A percentile compares a stretch with the other conserved stretches of the same genome.
phyloP scores from a whole-genome alignment of 2,888 invertebrate species.

The Teleiodes luculella region DNA sequence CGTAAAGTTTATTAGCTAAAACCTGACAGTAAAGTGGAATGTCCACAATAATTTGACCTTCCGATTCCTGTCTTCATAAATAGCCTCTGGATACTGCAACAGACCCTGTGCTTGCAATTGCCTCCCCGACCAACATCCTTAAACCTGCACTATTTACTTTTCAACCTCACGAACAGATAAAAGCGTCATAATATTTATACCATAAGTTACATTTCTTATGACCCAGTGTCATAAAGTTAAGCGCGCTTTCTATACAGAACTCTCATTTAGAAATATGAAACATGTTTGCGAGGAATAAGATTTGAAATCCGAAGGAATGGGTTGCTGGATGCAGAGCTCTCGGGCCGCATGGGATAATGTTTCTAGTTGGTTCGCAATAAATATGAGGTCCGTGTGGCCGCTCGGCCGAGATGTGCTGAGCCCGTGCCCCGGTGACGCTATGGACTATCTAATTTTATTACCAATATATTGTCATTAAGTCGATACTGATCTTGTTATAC shows the following conservation, averaged over 20 bases:
- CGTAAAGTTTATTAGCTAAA: conserved; percentile 32
- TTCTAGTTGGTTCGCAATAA: conserved; percentile 74
- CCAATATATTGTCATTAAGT: conserved; percentile 79
- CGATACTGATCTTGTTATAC: conserved; percentile 79
- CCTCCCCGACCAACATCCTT: conserved; percentile 40
- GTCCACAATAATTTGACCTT: conserved; percentile 41
- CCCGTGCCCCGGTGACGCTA: conserved; percentile 57
- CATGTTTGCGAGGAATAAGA: conserved; percentile 50
- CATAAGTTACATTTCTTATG: conserved; percentile 74
- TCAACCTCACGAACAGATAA: conserved; percentile 67
- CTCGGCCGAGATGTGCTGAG: conserved; percentile 43
- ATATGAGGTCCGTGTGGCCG: conserved; percentile 61
- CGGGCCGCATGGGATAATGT: conserved; percentile 70
- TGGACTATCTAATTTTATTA: conserved; percentile 78
- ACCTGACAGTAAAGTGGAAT: conserved; percentile 33
- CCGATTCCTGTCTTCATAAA: conserved; percentile 47
- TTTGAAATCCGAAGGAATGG: conserved; percentile 50
- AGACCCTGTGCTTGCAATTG: conserved; percentile 43
- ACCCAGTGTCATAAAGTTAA: conserved; percentile 67
- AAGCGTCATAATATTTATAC: conserved; percentile 77
- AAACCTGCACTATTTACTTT: conserved; percentile 63
- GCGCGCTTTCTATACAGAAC: conserved; percentile 53
- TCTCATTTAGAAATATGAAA: conserved; percentile 41
- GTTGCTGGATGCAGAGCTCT: conserved; percentile 55
- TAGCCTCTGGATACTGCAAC: conserved; percentile 33